Percentiles rank a stretch among this genome's conserved stretches.
Evolutionary conservation across 1,140 invertebrate species (phyloP).

Genomic region (Trichonephila clavata): DNA sequence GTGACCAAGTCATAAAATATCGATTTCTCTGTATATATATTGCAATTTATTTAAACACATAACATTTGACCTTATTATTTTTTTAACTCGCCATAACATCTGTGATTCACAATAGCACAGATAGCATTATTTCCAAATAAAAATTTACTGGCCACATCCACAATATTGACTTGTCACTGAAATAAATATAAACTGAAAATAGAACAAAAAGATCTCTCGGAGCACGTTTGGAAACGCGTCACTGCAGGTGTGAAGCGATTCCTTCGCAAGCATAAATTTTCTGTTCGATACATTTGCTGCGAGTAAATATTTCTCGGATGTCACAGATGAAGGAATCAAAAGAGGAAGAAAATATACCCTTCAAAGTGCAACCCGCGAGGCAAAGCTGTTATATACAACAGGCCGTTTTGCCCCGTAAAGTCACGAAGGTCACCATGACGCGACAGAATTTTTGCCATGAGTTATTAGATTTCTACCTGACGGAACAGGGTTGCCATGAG

Average conservation of each 20-base stretch:
- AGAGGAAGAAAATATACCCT: neutral
- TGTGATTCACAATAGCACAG: no score
- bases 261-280: neutral
- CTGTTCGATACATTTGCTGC: neutral
- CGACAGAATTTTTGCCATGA: constrained; percentile 27
- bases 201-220: neutral
- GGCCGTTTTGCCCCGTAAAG: neutral
- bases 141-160: neutral
- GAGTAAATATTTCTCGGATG: neutral
- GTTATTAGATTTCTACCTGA: neutral
- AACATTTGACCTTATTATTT: no score
- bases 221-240: neutral
- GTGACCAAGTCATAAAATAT: no score
- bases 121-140: neutral
- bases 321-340: neutral
- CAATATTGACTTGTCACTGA: neutral
- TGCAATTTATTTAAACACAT: no score
- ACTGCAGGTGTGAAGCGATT: neutral
- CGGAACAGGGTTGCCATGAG: neutral
- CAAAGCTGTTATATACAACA: constrained; percentile 50
- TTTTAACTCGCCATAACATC: no score
- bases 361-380: neutral
- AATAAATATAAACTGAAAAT: neutral
- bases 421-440: constrained; percentile 52
- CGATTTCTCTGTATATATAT: no score